Percentiles rank a stretch among this genome's conserved stretches.
Conservation (phyloP, 2,113 vertebrate genomes). For the Oncorhynchus masou region DNA sequence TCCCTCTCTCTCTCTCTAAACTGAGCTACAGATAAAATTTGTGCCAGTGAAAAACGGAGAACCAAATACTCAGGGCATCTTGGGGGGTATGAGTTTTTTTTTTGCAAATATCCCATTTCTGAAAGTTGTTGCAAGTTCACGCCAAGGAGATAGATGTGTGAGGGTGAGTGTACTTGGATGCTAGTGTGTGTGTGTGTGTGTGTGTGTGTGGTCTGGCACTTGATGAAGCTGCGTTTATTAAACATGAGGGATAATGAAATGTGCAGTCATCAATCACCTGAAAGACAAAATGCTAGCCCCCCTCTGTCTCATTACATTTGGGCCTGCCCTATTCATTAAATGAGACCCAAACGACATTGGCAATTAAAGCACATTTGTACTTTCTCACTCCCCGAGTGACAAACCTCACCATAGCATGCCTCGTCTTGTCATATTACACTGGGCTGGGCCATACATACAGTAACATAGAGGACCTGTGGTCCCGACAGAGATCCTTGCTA, state of each 20-base stretch:
- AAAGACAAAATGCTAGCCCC: too few relatives aligned
- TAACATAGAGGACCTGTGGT: too few relatives aligned
- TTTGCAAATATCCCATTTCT: neutral
- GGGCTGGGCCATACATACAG: too few relatives aligned
- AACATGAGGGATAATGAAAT: too few relatives aligned
- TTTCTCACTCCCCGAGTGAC: neutral
- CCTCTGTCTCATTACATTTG: conserved; percentile 10
- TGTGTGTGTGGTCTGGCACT: too few relatives aligned
- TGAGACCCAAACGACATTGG: neutral
- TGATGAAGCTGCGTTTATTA: too few relatives aligned
- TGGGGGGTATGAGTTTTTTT: neutral
- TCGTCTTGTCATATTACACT: neutral
- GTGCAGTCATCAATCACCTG: too few relatives aligned
- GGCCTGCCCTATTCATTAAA: conserved; percentile 1
- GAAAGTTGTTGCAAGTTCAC: neutral
- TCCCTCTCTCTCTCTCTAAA: neutral
- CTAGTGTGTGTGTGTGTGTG: too few relatives aligned
- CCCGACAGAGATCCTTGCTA: too few relatives aligned
- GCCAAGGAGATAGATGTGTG: neutral
- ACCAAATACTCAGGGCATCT: neutral
- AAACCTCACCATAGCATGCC: neutral
- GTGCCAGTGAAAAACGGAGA: neutral
- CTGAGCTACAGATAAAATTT: neutral
- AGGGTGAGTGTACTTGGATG: too few relatives aligned
- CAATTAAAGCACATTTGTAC: neutral